Evolutionary conservation across 2,113 vertebrate species (phyloP).

Genomic region (Gila orcuttii): DNA sequence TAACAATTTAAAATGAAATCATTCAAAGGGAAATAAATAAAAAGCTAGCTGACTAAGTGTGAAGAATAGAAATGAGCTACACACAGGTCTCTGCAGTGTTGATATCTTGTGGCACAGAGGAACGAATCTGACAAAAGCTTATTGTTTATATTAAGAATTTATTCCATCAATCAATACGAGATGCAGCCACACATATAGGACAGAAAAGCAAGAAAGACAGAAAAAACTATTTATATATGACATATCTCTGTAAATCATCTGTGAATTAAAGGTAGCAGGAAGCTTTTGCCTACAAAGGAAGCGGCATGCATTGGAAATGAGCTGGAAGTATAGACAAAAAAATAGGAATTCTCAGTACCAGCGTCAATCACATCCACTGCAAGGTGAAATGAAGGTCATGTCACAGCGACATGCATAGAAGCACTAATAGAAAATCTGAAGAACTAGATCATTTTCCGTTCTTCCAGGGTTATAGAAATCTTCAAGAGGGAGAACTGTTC

Average conservation of each 20-base stretch:
- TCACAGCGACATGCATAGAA: background rate
- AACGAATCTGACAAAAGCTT: constrained; percentile 23
- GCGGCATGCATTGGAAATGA: constrained; percentile 14
- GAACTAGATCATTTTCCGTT: background rate
- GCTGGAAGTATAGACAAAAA: background rate
- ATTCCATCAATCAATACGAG: constrained; percentile 6
- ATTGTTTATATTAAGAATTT: constrained; percentile 18
- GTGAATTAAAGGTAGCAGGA: background rate
- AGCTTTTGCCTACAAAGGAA: background rate
- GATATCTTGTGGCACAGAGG: background rate
- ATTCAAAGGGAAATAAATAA: constrained; percentile 1
- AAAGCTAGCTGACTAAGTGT: background rate
- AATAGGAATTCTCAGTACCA: background rate
- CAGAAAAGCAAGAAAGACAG: background rate
- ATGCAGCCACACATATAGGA: background rate
- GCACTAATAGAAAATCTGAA: background rate
- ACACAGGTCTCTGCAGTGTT: background rate
- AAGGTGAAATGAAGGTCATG: background rate
- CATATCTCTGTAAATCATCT: background rate
- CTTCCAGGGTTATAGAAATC: background rate
- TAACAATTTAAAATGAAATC: background rate
- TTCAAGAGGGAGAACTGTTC: constrained; percentile 4
- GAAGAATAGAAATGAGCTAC: background rate
- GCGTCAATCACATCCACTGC: background rate
- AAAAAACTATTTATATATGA: background rate